Base-by-base conservation (phyloP, 2,888 invertebrate genomes). In the Bugula neritina region DNA sequence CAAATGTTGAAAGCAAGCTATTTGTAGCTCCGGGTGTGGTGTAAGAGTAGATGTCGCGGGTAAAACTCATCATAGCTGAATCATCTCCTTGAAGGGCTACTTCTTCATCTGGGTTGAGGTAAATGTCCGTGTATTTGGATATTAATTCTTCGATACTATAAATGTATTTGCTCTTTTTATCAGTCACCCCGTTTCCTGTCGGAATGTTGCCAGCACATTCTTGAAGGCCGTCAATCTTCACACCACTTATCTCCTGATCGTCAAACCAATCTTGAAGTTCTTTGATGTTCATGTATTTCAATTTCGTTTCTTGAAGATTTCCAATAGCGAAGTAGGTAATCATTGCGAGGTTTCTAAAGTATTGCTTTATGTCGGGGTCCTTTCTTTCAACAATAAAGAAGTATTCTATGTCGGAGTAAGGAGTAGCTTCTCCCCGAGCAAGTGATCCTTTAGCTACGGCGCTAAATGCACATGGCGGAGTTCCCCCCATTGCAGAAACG, bases 181-280 rank as follows among this genome's bases (percentile, higher is more conserved):
- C 17, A 13, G 57, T 57, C 3, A 57, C 57, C 13, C 57, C 57
- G 23, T 57, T 57, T 5, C 57, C 57, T 57, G 57, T 57, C 13
- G 57, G 57, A 57, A 57, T 57, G 23, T 57, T 57, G 13, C 57
- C 57, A n/a, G 57, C 57, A 5, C 23, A 5, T 57, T 25, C 5
- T 13, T 5, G 5, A 5, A 57, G 57, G 5, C 57, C 57, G 25
- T 57, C 57, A 57, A 57, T 57, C 23, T 57, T 57, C 13, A 57
- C 23, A 5, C 57, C 57, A n/a, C 57, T 57, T 25, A 57, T 57
- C 57, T 57, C 57, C 23, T n/a, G 23, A 25, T 57, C 57, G 13
- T 57, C 57, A 57, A 57, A 57, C 57, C 57, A 57, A 57, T n/a
- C 57, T n/a, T n/a, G n/a, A 5, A 57, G 23, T n/a, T 57, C 57